Percentiles rank a stretch among this genome's conserved stretches.
These are phyloP conservation scores for Lucilia sericata DNA, from an alignment of 1,140 invertebrate species.

Conservation along the genomic window DNA sequence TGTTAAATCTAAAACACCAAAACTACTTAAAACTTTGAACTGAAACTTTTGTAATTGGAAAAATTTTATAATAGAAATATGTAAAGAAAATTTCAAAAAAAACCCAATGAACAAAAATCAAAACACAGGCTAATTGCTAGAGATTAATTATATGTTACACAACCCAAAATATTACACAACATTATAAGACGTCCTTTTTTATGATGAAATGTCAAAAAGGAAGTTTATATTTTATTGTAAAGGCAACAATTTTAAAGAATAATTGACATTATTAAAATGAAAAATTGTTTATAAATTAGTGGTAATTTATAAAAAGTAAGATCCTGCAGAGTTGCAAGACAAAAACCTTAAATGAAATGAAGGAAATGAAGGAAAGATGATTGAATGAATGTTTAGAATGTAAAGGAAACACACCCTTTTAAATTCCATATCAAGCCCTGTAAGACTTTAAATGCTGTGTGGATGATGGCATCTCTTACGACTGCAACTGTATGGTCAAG, in stretches of 20 bases:
- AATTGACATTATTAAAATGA: constrained; percentile 8
- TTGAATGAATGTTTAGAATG: too few relatives aligned
- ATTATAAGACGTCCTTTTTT: background rate
- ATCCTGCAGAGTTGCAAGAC: background rate
- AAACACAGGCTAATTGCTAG: background rate
- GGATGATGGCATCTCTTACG: background rate
- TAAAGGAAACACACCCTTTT: too few relatives aligned
- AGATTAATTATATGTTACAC: constrained; percentile 2
- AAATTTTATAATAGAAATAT: too few relatives aligned
- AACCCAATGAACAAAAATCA: background rate
- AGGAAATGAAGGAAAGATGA: too few relatives aligned
- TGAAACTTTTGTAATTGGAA: background rate
- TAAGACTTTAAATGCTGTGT: too few relatives aligned
- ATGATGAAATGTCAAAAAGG: constrained; percentile 6
- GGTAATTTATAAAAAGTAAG: background rate
- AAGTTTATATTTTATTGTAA: background rate
- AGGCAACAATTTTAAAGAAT: background rate
- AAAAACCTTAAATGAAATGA: too few relatives aligned
- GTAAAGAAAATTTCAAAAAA: background rate
- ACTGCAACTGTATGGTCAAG: background rate
- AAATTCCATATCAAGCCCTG: too few relatives aligned
- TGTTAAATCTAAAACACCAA: background rate
- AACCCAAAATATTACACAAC: background rate
- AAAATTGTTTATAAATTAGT: constrained; percentile 8
- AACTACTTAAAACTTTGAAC: background rate